A percentile compares a stretch with the other conserved stretches of the same genome.
phyloP scores from a whole-genome alignment of 2,888 invertebrate genomes.

The Cynaeus angustus region DNA sequence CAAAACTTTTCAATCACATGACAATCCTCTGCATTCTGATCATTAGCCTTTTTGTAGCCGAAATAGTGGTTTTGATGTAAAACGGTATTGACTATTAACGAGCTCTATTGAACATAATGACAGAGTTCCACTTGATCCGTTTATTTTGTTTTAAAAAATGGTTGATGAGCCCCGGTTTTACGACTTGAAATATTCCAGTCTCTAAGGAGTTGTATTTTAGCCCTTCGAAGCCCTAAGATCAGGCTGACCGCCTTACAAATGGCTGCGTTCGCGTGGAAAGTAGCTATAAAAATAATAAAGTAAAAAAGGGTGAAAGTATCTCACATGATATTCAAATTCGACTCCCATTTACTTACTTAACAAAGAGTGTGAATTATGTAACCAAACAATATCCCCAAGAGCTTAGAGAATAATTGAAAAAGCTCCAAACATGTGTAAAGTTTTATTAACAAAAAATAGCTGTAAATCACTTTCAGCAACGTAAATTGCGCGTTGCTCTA shows the following conservation, averaged over 20 bases:
- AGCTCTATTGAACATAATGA: not conserved
- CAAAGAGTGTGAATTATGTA: slow-evolving; percentile 4
- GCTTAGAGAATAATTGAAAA: not conserved
- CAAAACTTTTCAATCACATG: slow-evolving; percentile 34
- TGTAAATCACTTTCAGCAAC: slow-evolving; percentile 35
- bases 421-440: slow-evolving; percentile 5
- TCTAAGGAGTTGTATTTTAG: slow-evolving; percentile 39
- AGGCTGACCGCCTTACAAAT: slow-evolving; percentile 46
- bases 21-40: not conserved
- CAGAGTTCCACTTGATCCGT: not conserved
- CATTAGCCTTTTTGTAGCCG: not conserved
- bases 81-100: not conserved
- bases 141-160: slow-evolving; percentile 31
- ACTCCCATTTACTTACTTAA: not conserved
- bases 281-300: slow-evolving; percentile 36
- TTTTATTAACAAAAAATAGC: slow-evolving; percentile 11
- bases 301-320: slow-evolving; percentile 15
- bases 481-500: slow-evolving; percentile 37
- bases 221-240: slow-evolving; percentile 36
- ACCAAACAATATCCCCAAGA: not conserved
- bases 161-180: slow-evolving; percentile 34
- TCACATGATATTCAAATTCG: slow-evolving; percentile 21
- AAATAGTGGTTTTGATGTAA: no score
- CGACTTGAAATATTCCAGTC: slow-evolving; percentile 29
- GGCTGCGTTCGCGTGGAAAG: slow-evolving; percentile 27